phyloP scores from a whole-genome alignment of 2,888 invertebrate genomes.

The Xestia rhomboidea region DNA sequence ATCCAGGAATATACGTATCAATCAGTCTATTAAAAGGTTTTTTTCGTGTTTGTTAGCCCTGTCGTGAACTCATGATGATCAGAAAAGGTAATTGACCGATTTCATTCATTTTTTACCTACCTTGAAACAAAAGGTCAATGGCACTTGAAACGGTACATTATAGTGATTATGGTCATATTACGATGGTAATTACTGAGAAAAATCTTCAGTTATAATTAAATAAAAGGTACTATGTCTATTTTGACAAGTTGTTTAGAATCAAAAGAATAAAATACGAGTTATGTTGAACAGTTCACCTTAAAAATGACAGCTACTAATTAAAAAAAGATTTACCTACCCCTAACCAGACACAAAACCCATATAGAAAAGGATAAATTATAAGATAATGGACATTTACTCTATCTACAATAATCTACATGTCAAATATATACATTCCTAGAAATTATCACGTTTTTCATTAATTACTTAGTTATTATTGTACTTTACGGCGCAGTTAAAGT shows the following conservation, averaged over 20 bases:
- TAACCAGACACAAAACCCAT: neutral
- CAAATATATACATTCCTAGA: constrained; percentile 24
- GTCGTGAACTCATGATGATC: neutral
- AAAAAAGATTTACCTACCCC: no score
- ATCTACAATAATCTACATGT: neutral
- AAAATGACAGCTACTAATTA: no score
- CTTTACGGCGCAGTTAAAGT: constrained; percentile 3
- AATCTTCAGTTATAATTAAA: neutral
- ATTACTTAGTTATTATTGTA: constrained; percentile 17
- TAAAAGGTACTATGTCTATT: neutral
- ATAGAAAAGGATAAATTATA: neutral
- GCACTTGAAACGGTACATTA: constrained; percentile 34
- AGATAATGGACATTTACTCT: neutral
- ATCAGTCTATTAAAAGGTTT: neutral
- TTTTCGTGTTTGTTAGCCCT: neutral
- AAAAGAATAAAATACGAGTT: no score
- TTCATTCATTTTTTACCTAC: constrained; percentile 27
- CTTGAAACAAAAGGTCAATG: constrained; percentile 10
- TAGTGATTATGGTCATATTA: neutral
- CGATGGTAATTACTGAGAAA: constrained; percentile 4
- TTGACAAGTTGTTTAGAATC: neutral
- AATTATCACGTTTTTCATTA: constrained; percentile 8
- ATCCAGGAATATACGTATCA: neutral
- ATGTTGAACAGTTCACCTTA: no score
- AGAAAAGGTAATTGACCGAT: constrained; percentile 28